Base-by-base conservation (phyloP, 2,797 vertebrate species). In the Helarctos malayanus region DNA sequence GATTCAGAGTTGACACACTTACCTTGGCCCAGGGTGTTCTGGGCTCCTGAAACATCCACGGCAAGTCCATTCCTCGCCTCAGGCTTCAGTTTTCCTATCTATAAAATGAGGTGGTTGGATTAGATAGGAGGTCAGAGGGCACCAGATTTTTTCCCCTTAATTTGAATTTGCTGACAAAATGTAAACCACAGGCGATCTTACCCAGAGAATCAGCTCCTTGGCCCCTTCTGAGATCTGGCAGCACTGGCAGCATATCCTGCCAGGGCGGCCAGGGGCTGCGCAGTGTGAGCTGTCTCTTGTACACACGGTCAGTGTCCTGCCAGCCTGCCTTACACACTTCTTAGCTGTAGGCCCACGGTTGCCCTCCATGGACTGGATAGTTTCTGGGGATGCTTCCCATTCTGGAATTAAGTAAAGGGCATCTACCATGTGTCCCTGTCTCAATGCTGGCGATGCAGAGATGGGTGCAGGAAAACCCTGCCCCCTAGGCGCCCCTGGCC, bases 81-180 rank as follows among this genome's bases (percentile, higher is more conserved):
- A 29, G 65, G 68, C 27, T 82, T 95, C 65, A 49, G 85, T 83
- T 86, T 87, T 54, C 75, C 35, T 61, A 83, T 19, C 71, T 75
- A 5, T 90, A 52, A 73, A 85, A 45, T 29, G 79, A 85, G 57
- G 14, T 38, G 4, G 13, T 59, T 94, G 18, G 38, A 83, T 49
- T 41, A 75, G 47, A 7, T 7, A 25, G 82, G 54, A 59, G 49
- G 35, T 54, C 59, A 49, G 59, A 83, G 61, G 12, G 65, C 52
- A 45, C 78, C 38, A 25, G 45, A 2, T 10, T 13, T 80, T 41
- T 38, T 32, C 4, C 35, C 11, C 47, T 68, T 52, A 18, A 32
- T 75, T 41, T 79, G 57, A 81, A 57, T 57, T 57, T 21, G 38
- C 25, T 76, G 61, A 82, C 71, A 79, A n/a, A 21, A 54, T 80